A percentile compares a stretch with the other conserved stretches of the same genome.
Evolutionary conservation across 2,113 vertebrate genomes (phyloP).

Genomic region (Phycodurus eques): DNA sequence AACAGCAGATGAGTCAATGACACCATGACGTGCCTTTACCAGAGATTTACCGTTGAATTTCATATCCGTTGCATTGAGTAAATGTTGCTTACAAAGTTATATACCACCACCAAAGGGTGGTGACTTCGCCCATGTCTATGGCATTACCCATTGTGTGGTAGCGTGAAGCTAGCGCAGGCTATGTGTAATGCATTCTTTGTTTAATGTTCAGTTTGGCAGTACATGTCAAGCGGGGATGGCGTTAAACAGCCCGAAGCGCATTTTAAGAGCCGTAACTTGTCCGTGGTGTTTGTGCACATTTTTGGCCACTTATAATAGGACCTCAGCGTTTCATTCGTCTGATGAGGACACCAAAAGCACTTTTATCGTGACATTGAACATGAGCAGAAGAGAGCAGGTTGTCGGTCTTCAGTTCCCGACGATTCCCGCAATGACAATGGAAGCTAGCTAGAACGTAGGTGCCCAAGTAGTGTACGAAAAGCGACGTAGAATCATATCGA

Average conservation of each 20-base stretch:
- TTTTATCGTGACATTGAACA: not conserved
- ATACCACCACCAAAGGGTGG: no score
- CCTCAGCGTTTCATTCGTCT: not conserved
- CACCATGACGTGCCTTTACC: constrained; percentile 33
- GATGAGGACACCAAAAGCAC: not conserved
- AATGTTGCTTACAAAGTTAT: no score
- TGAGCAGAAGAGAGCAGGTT: constrained; percentile 41
- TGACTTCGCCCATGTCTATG: not conserved
- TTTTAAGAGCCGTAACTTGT: no score
- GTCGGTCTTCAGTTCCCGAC: not conserved
- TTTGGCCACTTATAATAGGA: not conserved
- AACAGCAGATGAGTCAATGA: constrained; percentile 53
- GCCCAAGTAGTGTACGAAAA: not conserved
- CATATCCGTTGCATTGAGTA: no score
- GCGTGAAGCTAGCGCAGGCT: no score
- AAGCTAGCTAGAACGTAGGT: not conserved
- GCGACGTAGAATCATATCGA: not conserved
- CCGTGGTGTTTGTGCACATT: no score
- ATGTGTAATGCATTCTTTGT: no score
- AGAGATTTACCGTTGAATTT: constrained; percentile 12
- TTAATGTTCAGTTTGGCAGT: not conserved
- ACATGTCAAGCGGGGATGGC: no score
- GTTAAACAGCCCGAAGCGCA: no score
- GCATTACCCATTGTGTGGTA: constrained; percentile 6
- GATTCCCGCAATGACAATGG: not conserved